Conservation (phyloP, 2,113 vertebrate species). For the Chionis minor region DNA sequence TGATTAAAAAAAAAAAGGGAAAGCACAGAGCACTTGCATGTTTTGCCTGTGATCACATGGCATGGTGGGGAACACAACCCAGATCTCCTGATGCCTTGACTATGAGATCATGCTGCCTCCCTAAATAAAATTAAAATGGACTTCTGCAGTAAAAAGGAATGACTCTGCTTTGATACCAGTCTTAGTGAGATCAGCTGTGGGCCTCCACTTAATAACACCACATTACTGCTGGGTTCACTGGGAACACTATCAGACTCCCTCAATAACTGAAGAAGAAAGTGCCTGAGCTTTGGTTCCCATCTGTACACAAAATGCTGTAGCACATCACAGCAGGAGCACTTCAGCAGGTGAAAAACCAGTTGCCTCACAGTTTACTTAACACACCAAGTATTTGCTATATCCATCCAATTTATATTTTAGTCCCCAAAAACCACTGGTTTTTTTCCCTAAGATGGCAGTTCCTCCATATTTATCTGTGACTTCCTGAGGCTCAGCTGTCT, state of each 20-base stretch:
- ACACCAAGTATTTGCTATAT: background rate
- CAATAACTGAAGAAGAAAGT: background rate
- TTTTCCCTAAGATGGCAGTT: background rate
- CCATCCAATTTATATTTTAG: background rate
- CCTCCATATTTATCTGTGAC: background rate
- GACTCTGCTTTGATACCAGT: conserved; percentile 13
- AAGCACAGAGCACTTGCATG: background rate
- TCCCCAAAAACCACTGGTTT: background rate
- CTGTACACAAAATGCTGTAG: background rate
- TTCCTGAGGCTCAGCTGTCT: background rate
- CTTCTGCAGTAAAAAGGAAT: conserved; percentile 26
- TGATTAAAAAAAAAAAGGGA: background rate
- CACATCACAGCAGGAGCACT: background rate
- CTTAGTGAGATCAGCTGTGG: conserved; percentile 16
- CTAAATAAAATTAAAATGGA: conserved; percentile 48
- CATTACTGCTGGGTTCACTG: background rate
- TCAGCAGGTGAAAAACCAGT: background rate
- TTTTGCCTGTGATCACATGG: conserved; percentile 29
- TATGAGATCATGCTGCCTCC: conserved; percentile 50
- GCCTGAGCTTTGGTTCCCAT: background rate
- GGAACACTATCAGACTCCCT: background rate
- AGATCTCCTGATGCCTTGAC: conserved; percentile 46
- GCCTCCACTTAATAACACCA: background rate
- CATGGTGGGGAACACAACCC: background rate
- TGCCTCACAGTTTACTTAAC: background rate